Base-by-base conservation (phyloP, 2,113 vertebrate genomes). In the Dicerorhinus sumatrensis region DNA sequence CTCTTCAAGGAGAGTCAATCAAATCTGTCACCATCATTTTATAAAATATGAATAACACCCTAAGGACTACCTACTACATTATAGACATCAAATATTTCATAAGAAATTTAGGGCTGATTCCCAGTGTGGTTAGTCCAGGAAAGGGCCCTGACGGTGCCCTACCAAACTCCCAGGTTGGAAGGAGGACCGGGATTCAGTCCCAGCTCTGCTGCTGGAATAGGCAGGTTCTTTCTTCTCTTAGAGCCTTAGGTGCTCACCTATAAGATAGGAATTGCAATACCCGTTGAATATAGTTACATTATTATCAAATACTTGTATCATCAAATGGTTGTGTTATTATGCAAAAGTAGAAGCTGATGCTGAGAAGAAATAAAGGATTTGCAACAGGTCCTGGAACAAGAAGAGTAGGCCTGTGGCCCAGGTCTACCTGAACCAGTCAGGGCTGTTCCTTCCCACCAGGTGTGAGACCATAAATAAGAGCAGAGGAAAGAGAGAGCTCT, bases 361-460 rank as follows among this genome's bases (percentile, higher is more conserved):
- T 63, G 17, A 48, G 3, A 23, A 31, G 33, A 77, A 81, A 60
- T 13, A 42, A 70, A 62, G 23, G 25, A 75, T 39, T 42, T 63
- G 4, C 58, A 65, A 25, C 20, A 67, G 9, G 16, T 8, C n/a
- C 77, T 77, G 31, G n/a, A 72, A 31, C 12, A 23, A 51, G 60
- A 72, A 21, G 7, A 76, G 14, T 16, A 39, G 25, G 39, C 3
- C 6, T 33, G 1, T 20, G 29, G 2, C 20, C 39, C 1, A 11
- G n/a, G 18, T 58, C 18, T 39, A 12, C 39, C 63, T 90, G 36
- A 36, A 48, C 10, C 39, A 20, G 5, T n/a, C 63, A 39, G 21
- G 48, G 20, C 11, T 83, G 12, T 4, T 39, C 10, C 25, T 1
- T 54, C 33, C 14, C 2, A 46, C 0, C 11, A 4, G 56, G 0